Conservation (phyloP, 1,140 invertebrate species). For the Bicyclus anynana region DNA sequence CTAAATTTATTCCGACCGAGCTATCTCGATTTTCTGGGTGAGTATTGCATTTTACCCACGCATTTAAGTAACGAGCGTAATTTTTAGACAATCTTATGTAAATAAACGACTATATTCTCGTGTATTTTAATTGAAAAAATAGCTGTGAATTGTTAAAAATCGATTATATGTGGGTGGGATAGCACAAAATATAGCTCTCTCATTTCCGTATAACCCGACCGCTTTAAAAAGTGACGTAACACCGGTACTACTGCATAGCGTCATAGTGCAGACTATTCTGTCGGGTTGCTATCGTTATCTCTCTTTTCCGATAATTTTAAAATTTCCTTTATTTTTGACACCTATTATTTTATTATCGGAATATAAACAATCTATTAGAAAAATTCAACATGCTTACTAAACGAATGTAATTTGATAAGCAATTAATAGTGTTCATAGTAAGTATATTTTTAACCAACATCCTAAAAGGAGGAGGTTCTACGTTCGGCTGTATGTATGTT, state of each 20-base stretch:
- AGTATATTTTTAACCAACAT: too few species aligned
- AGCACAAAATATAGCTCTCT: conserved; percentile 43
- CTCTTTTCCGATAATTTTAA: conserved; percentile 23
- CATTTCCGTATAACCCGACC: conserved; percentile 56
- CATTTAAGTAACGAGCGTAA: conserved; percentile 16
- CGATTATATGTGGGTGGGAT: conserved; percentile 73
- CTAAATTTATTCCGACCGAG: conserved; percentile 69
- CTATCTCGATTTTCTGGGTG: conserved; percentile 61
- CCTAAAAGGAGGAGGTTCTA: too few species aligned
- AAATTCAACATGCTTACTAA: too few species aligned
- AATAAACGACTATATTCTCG: conserved; percentile 24
- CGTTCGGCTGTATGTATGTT: too few species aligned
- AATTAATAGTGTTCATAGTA: too few species aligned
- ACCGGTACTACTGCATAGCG: conserved; percentile 42
- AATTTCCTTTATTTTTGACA: conserved; percentile 19
- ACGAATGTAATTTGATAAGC: too few species aligned
- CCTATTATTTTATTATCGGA: too few species aligned
- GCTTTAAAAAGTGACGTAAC: conserved; percentile 53
- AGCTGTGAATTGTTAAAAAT: conserved; percentile 60
- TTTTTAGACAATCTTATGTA: conserved; percentile 13
- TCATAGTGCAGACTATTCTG: conserved; percentile 42
- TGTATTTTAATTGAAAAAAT: conserved; percentile 38
- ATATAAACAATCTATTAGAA: too few species aligned
- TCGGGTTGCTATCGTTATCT: conserved; percentile 47
- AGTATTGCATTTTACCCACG: conserved; percentile 48